These are phyloP conservation scores for Epistrophella euchroma DNA, from an alignment of 2,888 invertebrate genomes.

Conservation along the genomic window DNA sequence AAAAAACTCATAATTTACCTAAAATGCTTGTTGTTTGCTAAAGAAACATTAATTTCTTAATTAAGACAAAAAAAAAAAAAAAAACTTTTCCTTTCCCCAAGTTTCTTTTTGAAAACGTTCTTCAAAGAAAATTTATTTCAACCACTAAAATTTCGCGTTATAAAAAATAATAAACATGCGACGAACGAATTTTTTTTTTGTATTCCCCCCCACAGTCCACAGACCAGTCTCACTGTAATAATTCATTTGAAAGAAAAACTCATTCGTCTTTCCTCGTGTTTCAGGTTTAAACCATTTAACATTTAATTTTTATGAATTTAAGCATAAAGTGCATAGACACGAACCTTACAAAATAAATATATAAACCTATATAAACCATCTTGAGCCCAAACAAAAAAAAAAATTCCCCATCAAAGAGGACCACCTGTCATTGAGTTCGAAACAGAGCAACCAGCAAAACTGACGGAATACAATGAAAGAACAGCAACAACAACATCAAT, in stretches of 20 bases:
- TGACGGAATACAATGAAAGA: slow-evolving; percentile 44
- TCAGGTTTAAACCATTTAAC: slow-evolving; percentile 64
- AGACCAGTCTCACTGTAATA: not conserved
- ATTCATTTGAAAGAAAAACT: slow-evolving; percentile 29
- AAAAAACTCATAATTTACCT: not conserved
- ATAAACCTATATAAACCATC: slow-evolving; percentile 58
- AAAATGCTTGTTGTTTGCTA: not conserved
- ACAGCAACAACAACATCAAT: slow-evolving; percentile 36
- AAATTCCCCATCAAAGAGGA: slow-evolving; percentile 72
- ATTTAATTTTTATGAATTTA: slow-evolving; percentile 66
- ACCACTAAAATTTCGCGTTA: slow-evolving; percentile 46
- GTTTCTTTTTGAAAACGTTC: slow-evolving; percentile 16
- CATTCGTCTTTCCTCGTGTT: slow-evolving; percentile 36
- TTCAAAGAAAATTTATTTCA: slow-evolving; percentile 34
- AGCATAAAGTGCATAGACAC: slow-evolving; percentile 73
- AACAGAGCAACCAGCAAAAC: slow-evolving; percentile 60
- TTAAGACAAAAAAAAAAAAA: not conserved
- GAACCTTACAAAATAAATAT: slow-evolving; percentile 14
- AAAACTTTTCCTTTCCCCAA: slow-evolving; percentile 6
- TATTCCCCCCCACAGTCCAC: slow-evolving; percentile 18
- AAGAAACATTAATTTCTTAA: slow-evolving; percentile 8
- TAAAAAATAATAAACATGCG: slow-evolving; percentile 43
- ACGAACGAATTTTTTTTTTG: slow-evolving; percentile 13
- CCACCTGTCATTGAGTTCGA: slow-evolving; percentile 73
- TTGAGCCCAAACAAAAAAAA: slow-evolving; percentile 58